phyloP scores from a whole-genome alignment of 2,888 invertebrate species.

The Leuctra nigra region DNA sequence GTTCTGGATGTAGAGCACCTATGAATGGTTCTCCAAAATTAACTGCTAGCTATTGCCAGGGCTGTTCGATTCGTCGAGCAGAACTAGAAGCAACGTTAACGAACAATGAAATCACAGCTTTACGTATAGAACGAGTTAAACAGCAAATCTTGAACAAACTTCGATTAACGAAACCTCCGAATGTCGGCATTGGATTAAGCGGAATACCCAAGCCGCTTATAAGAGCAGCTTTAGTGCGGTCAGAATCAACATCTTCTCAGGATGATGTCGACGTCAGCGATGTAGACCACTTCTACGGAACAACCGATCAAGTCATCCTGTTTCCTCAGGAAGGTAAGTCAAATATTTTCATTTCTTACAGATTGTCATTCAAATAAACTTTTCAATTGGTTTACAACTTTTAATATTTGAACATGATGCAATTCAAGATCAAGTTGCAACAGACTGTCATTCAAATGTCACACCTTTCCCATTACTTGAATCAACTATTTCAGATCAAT shows the following conservation, averaged over 20 bases:
- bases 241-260: too few species aligned
- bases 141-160: slow-evolving; percentile 77
- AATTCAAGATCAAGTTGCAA: neutral
- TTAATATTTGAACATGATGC: neutral
- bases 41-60: slow-evolving; percentile 13
- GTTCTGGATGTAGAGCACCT: too few species aligned
- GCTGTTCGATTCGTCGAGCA: slow-evolving; percentile 18
- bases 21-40: too few species aligned
- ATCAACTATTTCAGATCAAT: too few species aligned
- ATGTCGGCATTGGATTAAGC: slow-evolving; percentile 52
- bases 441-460: neutral
- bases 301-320: slow-evolving; percentile 76
- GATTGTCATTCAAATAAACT: neutral
- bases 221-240: slow-evolving; percentile 59
- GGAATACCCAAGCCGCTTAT: slow-evolving; percentile 69
- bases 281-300: slow-evolving; percentile 73
- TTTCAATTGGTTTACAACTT: neutral
- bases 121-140: slow-evolving; percentile 74
- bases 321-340: slow-evolving; percentile 68
- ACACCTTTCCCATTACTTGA: neutral
- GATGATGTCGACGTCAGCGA: slow-evolving; percentile 51
- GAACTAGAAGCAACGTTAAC: slow-evolving; percentile 10
- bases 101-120: slow-evolving; percentile 48
- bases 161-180: slow-evolving; percentile 61
- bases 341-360: slow-evolving; percentile 1